Evolutionary conservation across 2,888 invertebrate species (phyloP).

Genomic region (Melanostoma scalare): DNA sequence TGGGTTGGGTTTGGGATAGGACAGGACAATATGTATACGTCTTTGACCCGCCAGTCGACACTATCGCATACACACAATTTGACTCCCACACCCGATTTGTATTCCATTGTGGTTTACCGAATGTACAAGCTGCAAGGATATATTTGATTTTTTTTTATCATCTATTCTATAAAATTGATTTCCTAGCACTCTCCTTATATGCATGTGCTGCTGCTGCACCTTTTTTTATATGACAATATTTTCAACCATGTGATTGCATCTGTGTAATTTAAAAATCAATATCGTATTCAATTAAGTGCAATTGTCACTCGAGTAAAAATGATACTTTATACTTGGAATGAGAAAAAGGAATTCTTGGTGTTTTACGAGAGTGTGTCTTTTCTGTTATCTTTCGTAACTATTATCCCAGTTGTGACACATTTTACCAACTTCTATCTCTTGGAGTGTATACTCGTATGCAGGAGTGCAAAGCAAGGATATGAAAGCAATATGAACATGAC

Average conservation of each 20-base stretch:
- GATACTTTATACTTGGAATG: no score
- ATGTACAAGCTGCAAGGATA: constrained; percentile 46
- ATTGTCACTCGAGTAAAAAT: not conserved
- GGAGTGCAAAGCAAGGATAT: no score
- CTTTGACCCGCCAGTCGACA: constrained; percentile 24
- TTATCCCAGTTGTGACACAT: no score
- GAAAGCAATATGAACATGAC: no score
- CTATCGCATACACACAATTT: constrained; percentile 48
- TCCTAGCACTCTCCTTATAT: constrained; percentile 7
- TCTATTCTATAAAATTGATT: constrained; percentile 51
- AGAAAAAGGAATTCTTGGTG: no score
- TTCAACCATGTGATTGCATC: not conserved
- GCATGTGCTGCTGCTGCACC: not conserved
- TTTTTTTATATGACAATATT: not conserved
- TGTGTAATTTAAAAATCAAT: constrained; percentile 53
- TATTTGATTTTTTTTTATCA: constrained; percentile 56
- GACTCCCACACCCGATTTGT: constrained; percentile 15
- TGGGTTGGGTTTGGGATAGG: not conserved
- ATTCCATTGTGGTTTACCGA: constrained; percentile 26
- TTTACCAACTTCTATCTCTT: no score
- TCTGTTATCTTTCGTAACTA: no score
- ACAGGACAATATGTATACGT: constrained; percentile 12
- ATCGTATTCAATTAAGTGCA: constrained; percentile 28
- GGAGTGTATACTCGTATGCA: no score
- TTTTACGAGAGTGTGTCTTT: no score